Conservation (phyloP, 2,888 invertebrate species). For the Cantharis rustica region DNA sequence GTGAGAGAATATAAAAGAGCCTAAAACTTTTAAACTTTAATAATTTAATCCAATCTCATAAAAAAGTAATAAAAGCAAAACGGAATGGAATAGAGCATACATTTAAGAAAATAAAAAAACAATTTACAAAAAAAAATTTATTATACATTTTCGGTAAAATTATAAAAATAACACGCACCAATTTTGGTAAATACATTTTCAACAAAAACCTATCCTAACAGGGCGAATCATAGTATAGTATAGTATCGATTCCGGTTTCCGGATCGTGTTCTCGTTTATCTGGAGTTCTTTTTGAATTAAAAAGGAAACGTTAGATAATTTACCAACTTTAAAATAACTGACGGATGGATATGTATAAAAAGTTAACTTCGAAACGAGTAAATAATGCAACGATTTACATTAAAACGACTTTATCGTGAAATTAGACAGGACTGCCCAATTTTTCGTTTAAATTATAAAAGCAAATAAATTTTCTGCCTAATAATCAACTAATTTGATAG, state of each 20-base stretch:
- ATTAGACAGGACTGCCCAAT: not conserved
- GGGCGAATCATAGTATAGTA: not conserved
- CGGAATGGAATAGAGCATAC: not conserved
- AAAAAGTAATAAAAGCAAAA: not conserved
- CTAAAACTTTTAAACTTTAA: not conserved
- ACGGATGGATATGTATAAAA: not conserved
- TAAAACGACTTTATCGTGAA: not conserved
- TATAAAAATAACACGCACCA: not conserved
- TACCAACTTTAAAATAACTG: not conserved
- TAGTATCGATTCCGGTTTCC: not conserved
- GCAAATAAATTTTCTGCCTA: conserved; percentile 5
- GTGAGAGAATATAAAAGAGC: not conserved
- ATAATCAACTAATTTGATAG: conserved; percentile 16
- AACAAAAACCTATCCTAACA: not conserved
- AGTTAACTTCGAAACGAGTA: not conserved
- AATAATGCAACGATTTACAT: not conserved
- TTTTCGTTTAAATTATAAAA: not conserved
- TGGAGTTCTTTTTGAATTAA: not conserved
- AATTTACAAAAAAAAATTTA: not conserved
- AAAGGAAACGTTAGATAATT: conserved; percentile 1
- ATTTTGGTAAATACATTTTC: not conserved
- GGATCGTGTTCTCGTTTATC: conserved; percentile 3
- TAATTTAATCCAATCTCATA: not conserved
- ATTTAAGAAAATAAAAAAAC: not conserved
- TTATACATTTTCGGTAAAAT: not conserved